phyloP scores from a whole-genome alignment of 1,140 invertebrate species.

The Pseudomyrmex gracilis region DNA sequence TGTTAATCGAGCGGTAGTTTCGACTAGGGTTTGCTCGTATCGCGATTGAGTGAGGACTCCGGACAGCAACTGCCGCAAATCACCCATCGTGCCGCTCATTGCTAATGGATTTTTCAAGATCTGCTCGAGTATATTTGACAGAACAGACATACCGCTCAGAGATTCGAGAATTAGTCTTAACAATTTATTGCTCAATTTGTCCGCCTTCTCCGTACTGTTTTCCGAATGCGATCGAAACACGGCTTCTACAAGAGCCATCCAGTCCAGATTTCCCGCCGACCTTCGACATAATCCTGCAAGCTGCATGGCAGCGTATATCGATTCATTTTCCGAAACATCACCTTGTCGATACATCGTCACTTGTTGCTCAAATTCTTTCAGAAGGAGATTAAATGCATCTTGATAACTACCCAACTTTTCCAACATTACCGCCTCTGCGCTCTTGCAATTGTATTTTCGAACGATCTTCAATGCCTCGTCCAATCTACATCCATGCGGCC shows the following conservation, averaged over 20 bases:
- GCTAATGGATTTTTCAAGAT: slow-evolving; percentile 84
- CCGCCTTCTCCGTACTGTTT: slow-evolving; percentile 75
- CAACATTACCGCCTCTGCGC: slow-evolving; percentile 82
- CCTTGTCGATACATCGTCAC: slow-evolving; percentile 72
- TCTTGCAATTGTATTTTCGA: slow-evolving; percentile 77
- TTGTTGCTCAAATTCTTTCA: slow-evolving; percentile 76
- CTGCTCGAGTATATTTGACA: slow-evolving; percentile 82
- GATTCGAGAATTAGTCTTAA: slow-evolving; percentile 82
- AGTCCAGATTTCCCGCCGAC: slow-evolving; percentile 82
- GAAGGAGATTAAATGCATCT: slow-evolving; percentile 81
- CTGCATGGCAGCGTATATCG: slow-evolving; percentile 75
- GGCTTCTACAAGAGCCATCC: slow-evolving; percentile 83
- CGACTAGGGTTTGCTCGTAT: slow-evolving; percentile 83
- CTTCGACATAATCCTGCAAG: slow-evolving; percentile 81
- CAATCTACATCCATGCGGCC: slow-evolving; percentile 80
- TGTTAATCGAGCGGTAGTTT: slow-evolving; percentile 83
- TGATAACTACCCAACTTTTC: slow-evolving; percentile 84
- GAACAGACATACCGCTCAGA: slow-evolving; percentile 82
- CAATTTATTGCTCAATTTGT: slow-evolving; percentile 80
- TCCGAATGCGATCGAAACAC: slow-evolving; percentile 78
- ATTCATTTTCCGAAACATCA: slow-evolving; percentile 74
- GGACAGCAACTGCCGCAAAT: slow-evolving; percentile 81
- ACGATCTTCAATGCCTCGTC: slow-evolving; percentile 82
- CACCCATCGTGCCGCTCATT: slow-evolving; percentile 84
- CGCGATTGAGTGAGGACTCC: slow-evolving; percentile 83